Percentiles rank a stretch among this genome's conserved stretches.
Evolutionary conservation across 2,888 invertebrate species (phyloP).

Genomic region (Volucella bombylans): DNA sequence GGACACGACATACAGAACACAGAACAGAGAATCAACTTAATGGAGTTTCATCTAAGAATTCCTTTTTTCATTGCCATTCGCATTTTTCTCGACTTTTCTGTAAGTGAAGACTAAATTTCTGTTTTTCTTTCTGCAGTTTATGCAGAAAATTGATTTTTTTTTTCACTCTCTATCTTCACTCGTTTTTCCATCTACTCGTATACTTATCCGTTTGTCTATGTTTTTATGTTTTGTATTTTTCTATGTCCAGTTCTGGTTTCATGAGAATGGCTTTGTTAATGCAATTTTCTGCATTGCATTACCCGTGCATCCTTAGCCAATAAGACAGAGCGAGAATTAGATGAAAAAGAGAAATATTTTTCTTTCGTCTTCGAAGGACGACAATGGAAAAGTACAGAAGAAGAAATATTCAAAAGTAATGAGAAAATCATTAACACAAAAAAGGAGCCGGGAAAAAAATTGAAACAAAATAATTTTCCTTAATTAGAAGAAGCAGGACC

Average conservation of each 20-base stretch:
- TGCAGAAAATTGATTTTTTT: constrained; percentile 66
- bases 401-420: constrained; percentile 65
- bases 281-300: constrained; percentile 69
- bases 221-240: constrained; percentile 1
- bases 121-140: constrained; percentile 51
- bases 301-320: constrained; percentile 43
- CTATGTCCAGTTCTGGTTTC: constrained; percentile 24
- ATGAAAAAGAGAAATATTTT: background rate
- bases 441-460: constrained; percentile 2
- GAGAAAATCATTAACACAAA: constrained; percentile 71
- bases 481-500: constrained; percentile 59
- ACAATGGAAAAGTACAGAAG: background rate
- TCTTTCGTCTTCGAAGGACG: background rate
- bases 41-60: constrained; percentile 68
- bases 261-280: constrained; percentile 54
- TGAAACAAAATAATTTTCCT: constrained; percentile 70
- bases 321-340: constrained; percentile 51
- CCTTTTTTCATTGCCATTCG: constrained; percentile 61
- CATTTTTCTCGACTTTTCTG: constrained; percentile 46
- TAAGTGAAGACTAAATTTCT: constrained; percentile 15
- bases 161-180: too few species aligned
- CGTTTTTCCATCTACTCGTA: too few species aligned
- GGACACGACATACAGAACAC: too few species aligned
- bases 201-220: constrained; percentile 3
- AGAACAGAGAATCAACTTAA: constrained; percentile 58